A percentile compares a stretch with the other conserved stretches of the same genome.
These are phyloP conservation scores for Piprites chloris DNA, from an alignment of 2,113 vertebrate genomes.

Conservation along the genomic window DNA sequence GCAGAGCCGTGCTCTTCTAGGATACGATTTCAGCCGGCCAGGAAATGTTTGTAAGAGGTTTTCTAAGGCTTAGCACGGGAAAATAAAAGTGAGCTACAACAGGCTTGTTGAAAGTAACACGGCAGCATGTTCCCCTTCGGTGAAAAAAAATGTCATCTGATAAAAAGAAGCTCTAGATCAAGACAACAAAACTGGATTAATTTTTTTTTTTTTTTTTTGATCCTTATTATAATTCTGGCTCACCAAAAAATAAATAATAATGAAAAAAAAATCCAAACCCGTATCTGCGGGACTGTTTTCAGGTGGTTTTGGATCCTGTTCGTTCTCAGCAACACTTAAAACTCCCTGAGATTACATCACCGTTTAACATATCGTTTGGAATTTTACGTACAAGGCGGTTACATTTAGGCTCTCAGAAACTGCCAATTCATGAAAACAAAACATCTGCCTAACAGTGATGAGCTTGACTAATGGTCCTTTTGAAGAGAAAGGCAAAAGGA, in stretches of 20 bases:
- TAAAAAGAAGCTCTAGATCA: neutral
- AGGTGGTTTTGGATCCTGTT: neutral
- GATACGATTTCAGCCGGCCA: neutral
- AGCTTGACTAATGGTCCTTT: constrained; percentile 18
- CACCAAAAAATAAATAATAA: neutral
- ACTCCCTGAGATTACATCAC: neutral
- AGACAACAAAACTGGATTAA: neutral
- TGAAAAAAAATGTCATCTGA: neutral
- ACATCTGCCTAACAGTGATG: neutral
- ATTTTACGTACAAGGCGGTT: neutral
- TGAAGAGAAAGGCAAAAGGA: constrained; percentile 14
- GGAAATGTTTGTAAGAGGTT: neutral
- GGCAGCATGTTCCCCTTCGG: neutral
- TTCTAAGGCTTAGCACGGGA: neutral
- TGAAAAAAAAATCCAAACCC: neutral
- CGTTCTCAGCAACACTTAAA: neutral
- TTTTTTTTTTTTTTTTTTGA: neutral
- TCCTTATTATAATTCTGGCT: neutral
- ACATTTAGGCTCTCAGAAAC: neutral
- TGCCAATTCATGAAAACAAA: neutral
- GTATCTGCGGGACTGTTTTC: neutral
- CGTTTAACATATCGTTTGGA: neutral
- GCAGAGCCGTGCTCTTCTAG: neutral
- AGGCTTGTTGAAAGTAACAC: neutral
- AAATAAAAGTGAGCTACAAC: neutral